phyloP scores from a whole-genome alignment of 2,113 vertebrate genomes.

The Cyprinodon variegatus region DNA sequence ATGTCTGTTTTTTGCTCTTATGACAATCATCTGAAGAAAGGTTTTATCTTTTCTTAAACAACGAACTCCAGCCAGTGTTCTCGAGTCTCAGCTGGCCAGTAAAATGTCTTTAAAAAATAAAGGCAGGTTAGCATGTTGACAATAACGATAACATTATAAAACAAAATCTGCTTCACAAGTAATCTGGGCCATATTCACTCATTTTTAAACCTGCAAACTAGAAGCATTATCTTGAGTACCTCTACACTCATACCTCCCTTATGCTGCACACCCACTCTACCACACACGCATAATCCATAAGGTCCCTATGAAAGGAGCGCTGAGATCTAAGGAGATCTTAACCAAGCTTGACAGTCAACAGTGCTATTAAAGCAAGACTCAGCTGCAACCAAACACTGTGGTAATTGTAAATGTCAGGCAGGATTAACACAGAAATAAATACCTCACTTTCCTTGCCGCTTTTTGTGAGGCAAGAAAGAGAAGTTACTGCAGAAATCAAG shows the following conservation, averaged over 20 bases:
- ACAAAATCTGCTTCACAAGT: not conserved
- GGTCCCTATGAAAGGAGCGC: constrained; percentile 66
- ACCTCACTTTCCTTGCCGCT: constrained; percentile 60
- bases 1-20: constrained; percentile 49
- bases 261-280: constrained; percentile 14
- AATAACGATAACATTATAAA: not conserved
- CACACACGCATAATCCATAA: constrained; percentile 54
- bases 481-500: constrained; percentile 19
- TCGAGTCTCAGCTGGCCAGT: constrained; percentile 9
- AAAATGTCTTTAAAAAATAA: constrained; percentile 17
- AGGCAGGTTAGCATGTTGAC: constrained; percentile 27
- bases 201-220: constrained; percentile 26
- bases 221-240: constrained; percentile 17
- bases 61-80: constrained; percentile 43
- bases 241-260: constrained; percentile 14
- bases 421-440: constrained; percentile 81
- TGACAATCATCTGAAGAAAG: constrained; percentile 65
- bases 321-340: constrained; percentile 75
- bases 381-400: constrained; percentile 77
- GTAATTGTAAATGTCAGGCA: constrained; percentile 84
- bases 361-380: constrained; percentile 75
- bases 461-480: constrained; percentile 41
- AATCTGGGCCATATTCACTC: not conserved
- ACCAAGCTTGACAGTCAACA: constrained; percentile 84
- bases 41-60: constrained; percentile 59